Conservation (phyloP, 2,888 invertebrate genomes). For the Nematopogon swammerdamellus region DNA sequence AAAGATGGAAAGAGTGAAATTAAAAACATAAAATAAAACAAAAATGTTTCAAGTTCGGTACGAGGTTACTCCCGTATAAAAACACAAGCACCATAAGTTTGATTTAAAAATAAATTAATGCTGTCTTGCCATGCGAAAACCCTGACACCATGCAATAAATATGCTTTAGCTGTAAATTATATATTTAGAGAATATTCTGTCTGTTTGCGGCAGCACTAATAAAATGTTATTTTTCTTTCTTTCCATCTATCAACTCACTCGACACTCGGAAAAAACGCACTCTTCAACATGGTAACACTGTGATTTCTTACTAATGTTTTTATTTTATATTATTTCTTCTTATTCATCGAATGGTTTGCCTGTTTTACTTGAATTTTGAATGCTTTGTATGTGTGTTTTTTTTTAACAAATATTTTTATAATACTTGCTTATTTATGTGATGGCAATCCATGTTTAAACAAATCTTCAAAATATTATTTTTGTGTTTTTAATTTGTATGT, state of each 20-base stretch:
- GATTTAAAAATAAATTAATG: slow-evolving; percentile 22
- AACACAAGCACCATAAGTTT: too few relatives aligned
- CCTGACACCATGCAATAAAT: background rate
- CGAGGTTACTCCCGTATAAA: too few relatives aligned
- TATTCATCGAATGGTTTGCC: background rate
- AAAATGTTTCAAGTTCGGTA: too few relatives aligned
- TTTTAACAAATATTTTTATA: background rate
- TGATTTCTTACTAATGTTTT: slow-evolving; percentile 39
- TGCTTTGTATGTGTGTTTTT: background rate
- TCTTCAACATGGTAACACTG: slow-evolving; percentile 54
- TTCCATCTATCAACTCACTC: slow-evolving; percentile 47
- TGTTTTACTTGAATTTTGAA: background rate
- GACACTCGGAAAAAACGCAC: slow-evolving; percentile 50
- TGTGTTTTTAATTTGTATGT: too few relatives aligned
- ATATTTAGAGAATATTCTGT: slow-evolving; percentile 4
- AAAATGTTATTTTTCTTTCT: slow-evolving; percentile 32
- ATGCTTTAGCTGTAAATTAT: background rate
- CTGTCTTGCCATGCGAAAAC: slow-evolving; percentile 27
- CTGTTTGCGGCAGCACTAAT: slow-evolving; percentile 26
- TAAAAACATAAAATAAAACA: too few relatives aligned
- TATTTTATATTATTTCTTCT: slow-evolving; percentile 7
- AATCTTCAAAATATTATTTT: background rate
- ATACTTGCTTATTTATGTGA: slow-evolving; percentile 1
- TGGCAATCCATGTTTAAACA: slow-evolving; percentile 7
- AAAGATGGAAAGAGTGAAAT: too few relatives aligned